Percentiles rank a stretch among this genome's conserved stretches.
These are phyloP conservation scores for Thera britannica DNA, from an alignment of 2,888 invertebrate species.

Conservation along the genomic window DNA sequence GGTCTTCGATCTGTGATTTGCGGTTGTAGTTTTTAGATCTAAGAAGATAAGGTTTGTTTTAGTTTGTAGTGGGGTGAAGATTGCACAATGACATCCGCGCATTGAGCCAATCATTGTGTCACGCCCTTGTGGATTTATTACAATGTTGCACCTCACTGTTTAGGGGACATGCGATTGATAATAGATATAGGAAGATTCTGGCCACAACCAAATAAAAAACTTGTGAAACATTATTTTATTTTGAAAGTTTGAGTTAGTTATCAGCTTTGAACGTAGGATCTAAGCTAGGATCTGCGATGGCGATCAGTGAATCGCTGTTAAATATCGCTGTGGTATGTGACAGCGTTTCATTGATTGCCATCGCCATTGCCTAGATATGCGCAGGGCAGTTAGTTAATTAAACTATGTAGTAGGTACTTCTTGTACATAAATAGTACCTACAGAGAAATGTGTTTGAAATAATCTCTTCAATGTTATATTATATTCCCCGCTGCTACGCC, in stretches of 20 bases:
- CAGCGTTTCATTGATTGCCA: no score
- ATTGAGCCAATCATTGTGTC: slow-evolving; percentile 35
- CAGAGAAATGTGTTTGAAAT: not conserved
- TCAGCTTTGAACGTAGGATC: no score
- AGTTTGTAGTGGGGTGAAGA: slow-evolving; percentile 6
- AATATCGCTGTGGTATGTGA: no score
- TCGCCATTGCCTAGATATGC: no score
- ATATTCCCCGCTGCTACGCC: not conserved
- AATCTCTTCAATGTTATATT: no score
- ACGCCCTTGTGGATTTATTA: slow-evolving; percentile 23
- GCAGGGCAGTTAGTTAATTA: no score
- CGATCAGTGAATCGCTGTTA: no score
- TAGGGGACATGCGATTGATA: slow-evolving; percentile 19
- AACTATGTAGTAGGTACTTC: no score
- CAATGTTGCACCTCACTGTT: slow-evolving; percentile 28
- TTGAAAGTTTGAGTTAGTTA: no score
- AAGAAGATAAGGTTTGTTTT: slow-evolving; percentile 10
- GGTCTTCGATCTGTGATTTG: not conserved
- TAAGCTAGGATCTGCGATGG: no score
- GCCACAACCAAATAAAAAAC: not conserved
- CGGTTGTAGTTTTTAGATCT: not conserved
- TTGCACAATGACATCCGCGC: slow-evolving; percentile 34
- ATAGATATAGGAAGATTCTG: not conserved
- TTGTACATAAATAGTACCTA: no score
- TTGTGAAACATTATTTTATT: not conserved